Conservation (phyloP, 2,797 vertebrate genomes). For the Lateolabrax maculatus region DNA sequence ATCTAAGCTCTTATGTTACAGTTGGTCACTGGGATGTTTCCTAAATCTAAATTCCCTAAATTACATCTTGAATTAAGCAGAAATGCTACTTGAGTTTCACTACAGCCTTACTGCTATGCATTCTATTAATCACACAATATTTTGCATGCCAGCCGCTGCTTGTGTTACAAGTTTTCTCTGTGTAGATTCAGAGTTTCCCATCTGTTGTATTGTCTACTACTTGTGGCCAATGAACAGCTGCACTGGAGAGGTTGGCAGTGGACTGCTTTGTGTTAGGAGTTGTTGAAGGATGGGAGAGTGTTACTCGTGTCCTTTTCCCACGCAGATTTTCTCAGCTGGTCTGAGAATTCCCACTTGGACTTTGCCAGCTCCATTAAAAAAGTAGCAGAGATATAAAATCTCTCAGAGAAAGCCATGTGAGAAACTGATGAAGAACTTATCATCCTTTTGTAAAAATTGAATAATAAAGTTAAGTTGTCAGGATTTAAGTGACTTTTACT, state of each 20-base stretch:
- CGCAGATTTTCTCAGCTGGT: conserved; percentile 51
- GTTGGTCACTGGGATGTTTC: conserved; percentile 5
- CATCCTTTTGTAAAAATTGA: not conserved
- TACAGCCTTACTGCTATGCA: not conserved
- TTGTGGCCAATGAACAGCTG: conserved; percentile 15
- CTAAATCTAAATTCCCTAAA: conserved; percentile 4
- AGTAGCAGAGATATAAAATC: conserved; percentile 14
- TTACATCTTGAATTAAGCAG: not conserved
- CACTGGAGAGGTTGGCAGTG: conserved; percentile 8
- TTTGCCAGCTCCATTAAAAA: conserved; percentile 24
- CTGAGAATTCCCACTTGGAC: conserved; percentile 24
- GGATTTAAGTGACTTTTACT: not conserved
- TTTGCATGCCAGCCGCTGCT: conserved; percentile 18
- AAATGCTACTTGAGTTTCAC: not conserved
- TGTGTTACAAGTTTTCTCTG: conserved; percentile 13
- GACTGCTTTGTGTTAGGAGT: conserved; percentile 21
- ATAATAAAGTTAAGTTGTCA: not conserved
- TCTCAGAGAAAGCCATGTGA: not conserved
- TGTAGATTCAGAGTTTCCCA: conserved; percentile 29
- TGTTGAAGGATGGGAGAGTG: conserved; percentile 21
- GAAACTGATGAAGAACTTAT: not conserved
- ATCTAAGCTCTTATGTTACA: conserved; percentile 8
- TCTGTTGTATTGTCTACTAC: conserved; percentile 25
- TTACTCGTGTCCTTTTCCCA: conserved; percentile 43
- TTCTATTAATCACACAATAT: conserved; percentile 5